Evolutionary conservation across 1,140 invertebrate genomes (phyloP), one percentile per base, ranked within the genome.

Genomic region (Tetraneura akinire): DNA sequence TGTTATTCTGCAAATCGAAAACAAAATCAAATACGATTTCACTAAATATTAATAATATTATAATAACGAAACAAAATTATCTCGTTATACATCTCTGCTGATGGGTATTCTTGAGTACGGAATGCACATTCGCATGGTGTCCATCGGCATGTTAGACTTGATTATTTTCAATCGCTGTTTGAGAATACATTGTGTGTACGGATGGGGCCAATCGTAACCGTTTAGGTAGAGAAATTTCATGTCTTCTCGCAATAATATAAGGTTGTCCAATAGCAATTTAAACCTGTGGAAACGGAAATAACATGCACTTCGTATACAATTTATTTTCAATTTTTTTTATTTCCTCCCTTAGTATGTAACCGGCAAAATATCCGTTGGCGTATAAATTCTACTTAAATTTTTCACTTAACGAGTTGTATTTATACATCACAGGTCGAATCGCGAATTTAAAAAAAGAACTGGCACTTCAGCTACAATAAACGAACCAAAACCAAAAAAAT

Each of bases 131-230:
- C 13, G 74, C 29, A 45, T 4, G 8, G 26, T 78, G 23, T 78
- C 74, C 18, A 78, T 55, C 13, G 55, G 37, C 23, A 14, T 18
- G 16, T 21, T 55, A 16, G 21, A 62, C 23, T 60, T 78, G 18
- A 78, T 78, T 13, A 57, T 26, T 29, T 78, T 78, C 21, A 78
- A 78, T 47, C 74, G 23, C 14, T 78, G 37, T 60, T 78, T 26
- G 26, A 78, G 53, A 47, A 78, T 26, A 23, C 74, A 78, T 29
- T 78, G 74, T 45, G 74, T 78, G 45, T 42, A 78, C 16, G 74
- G 74, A 60, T 78, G 74, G 5, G 37, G 32, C 74, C 74, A 78
- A 45, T 32, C 23, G 26, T 78, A 78, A 42, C 55, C 55, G 26
- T 62, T 42, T 21, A 16, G 57, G 5, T 78, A 60, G 16, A 78